These are phyloP conservation scores for Bilobella aurantiaca DNA, from an alignment of 1,140 invertebrate species.

Conservation along the genomic window DNA sequence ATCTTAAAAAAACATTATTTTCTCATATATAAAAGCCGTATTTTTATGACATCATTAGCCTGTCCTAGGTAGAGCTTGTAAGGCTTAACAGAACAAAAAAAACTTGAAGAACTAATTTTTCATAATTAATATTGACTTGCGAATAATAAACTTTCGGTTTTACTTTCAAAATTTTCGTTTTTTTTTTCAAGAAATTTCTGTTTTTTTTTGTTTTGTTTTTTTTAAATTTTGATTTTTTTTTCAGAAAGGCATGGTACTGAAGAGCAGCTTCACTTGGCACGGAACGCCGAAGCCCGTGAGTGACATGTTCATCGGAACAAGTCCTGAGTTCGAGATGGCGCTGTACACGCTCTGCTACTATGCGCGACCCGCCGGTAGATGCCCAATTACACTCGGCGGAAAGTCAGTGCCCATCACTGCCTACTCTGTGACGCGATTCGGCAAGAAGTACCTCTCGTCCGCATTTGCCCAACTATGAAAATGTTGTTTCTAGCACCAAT, in stretches of 20 bases:
- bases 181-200: too few relatives aligned
- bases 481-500: too few relatives aligned
- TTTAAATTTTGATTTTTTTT: constrained; percentile 39
- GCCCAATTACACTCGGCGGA: constrained; percentile 59
- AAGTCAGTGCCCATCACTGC: constrained; percentile 38
- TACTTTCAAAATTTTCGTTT: too few relatives aligned
- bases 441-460: neutral
- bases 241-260: constrained; percentile 67
- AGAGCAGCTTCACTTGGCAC: constrained; percentile 63
- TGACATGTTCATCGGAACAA: constrained; percentile 76
- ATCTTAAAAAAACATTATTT: neutral
- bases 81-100: too few relatives aligned
- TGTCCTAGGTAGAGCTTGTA: too few relatives aligned
- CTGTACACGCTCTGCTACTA: constrained; percentile 77
- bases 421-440: neutral
- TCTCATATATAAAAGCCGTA: too few relatives aligned
- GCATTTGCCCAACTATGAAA: constrained; percentile 5
- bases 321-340: constrained; percentile 83
- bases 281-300: constrained; percentile 63
- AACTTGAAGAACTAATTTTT: too few relatives aligned
- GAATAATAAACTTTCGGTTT: too few relatives aligned
- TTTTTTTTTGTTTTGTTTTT: neutral
- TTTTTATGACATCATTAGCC: too few relatives aligned
- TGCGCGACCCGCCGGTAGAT: constrained; percentile 55
- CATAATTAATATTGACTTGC: too few relatives aligned